These are phyloP conservation scores for Hedychridium roseum DNA, from an alignment of 2,888 invertebrate genomes.

Conservation along the genomic window DNA sequence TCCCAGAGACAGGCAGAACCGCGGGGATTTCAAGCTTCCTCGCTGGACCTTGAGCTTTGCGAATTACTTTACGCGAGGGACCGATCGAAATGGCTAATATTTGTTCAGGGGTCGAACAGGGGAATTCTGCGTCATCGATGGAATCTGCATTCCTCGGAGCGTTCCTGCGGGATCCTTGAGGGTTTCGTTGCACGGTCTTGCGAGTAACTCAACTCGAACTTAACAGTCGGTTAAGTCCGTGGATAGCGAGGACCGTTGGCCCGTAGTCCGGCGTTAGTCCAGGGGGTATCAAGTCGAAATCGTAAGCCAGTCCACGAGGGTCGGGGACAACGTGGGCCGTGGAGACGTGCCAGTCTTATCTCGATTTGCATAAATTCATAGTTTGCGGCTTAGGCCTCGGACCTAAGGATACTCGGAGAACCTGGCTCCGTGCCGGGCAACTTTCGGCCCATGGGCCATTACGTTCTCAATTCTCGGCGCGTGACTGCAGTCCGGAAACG, in stretches of 20 bases:
- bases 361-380: slow-evolving; percentile 63
- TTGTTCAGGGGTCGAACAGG: too few species aligned
- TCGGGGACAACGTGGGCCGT: slow-evolving; percentile 27
- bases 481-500: slow-evolving; percentile 13
- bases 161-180: too few species aligned
- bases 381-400: slow-evolving; percentile 53
- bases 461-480: neutral
- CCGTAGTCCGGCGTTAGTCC: slow-evolving; percentile 27
- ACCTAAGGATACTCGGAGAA: slow-evolving; percentile 47
- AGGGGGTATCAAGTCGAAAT: slow-evolving; percentile 20
- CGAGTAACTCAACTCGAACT: slow-evolving; percentile 51
- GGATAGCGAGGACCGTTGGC: slow-evolving; percentile 38
- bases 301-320: slow-evolving; percentile 41
- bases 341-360: slow-evolving; percentile 59
- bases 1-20: slow-evolving; percentile 22
- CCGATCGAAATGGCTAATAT: slow-evolving; percentile 1
- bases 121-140: too few species aligned
- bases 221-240: slow-evolving; percentile 54
- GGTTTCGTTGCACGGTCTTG: too few species aligned
- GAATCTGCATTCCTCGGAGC: too few species aligned
- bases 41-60: neutral
- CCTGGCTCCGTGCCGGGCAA: slow-evolving; percentile 11
- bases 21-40: neutral
- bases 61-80: slow-evolving; percentile 22
- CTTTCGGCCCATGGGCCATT: slow-evolving; percentile 11